These are phyloP conservation scores for Plutomurus gul DNA, from an alignment of 1,140 invertebrate species.

Conservation along the genomic window DNA sequence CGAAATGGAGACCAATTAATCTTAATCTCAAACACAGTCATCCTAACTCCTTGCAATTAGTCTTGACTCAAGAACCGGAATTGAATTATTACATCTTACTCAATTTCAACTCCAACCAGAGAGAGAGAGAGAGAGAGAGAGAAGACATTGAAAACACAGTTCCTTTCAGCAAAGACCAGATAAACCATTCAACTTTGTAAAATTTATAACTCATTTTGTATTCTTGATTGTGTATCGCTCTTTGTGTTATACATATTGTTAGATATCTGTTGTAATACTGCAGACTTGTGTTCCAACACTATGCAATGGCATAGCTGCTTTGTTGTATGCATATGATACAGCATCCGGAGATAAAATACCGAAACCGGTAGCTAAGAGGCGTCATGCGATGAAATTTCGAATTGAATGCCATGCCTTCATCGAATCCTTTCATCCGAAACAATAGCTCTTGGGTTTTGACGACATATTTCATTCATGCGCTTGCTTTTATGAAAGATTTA, in stretches of 20 bases:
- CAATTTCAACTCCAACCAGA: slow-evolving; percentile 2
- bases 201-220: not conserved
- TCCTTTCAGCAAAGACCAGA: not conserved
- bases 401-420: slow-evolving; percentile 17
- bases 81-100: slow-evolving; percentile 28
- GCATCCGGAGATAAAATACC: slow-evolving; percentile 8
- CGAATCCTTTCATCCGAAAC: slow-evolving; percentile 15
- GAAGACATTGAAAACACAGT: too few relatives aligned
- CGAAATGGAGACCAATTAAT: slow-evolving; percentile 19
- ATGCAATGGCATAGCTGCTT: too few relatives aligned
- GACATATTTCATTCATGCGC: slow-evolving; percentile 24
- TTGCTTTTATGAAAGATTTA: slow-evolving; percentile 25
- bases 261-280: not conserved
- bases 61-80: slow-evolving; percentile 22
- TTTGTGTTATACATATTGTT: not conserved
- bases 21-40: slow-evolving; percentile 9
- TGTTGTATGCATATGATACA: not conserved
- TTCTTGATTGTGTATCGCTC: not conserved
- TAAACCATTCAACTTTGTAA: not conserved
- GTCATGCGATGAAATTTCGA: slow-evolving; percentile 23
- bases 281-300: too few relatives aligned
- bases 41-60: slow-evolving; percentile 10
- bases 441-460: slow-evolving; percentile 11
- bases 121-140: not conserved
- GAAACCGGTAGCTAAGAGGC: slow-evolving; percentile 25